phyloP scores from a whole-genome alignment of 2,113 vertebrate genomes.

The Cololabis saira region DNA sequence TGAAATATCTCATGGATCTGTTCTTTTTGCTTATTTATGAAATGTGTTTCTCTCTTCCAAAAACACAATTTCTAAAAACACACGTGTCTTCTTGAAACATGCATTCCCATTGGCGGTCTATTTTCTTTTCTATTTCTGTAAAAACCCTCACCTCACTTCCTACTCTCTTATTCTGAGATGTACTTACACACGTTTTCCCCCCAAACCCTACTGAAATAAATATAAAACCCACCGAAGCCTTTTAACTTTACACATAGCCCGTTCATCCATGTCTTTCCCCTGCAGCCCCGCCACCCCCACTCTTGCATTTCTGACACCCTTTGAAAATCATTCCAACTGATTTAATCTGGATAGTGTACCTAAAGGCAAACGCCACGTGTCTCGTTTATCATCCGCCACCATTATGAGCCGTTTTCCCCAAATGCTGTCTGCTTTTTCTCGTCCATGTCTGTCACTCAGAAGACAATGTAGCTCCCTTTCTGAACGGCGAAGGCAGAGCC shows the following conservation, averaged over 20 bases:
- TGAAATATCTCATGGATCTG: not conserved
- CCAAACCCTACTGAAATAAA: conserved; percentile 53
- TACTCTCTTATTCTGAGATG: conserved; percentile 55
- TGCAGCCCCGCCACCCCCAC: conserved; percentile 28
- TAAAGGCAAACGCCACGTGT: conserved; percentile 55
- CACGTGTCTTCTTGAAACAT: conserved; percentile 26
- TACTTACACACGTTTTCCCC: conserved; percentile 52
- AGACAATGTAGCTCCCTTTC: conserved; percentile 42
- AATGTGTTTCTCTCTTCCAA: not conserved
- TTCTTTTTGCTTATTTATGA: too few relatives aligned
- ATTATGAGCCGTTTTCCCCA: not conserved
- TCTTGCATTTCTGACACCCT: conserved; percentile 38
- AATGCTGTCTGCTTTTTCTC: conserved; percentile 19
- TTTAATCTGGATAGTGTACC: conserved; percentile 58
- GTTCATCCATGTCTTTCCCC: conserved; percentile 35
- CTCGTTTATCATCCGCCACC: conserved; percentile 44
- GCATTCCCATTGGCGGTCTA: conserved; percentile 34
- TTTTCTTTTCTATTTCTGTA: conserved; percentile 36
- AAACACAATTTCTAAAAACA: conserved; percentile 1
- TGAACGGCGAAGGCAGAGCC: conserved; percentile 42
- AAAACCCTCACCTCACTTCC: conserved; percentile 44
- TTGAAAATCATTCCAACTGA: conserved; percentile 58
- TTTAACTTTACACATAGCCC: conserved; percentile 50
- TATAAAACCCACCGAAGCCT: conserved; percentile 58
- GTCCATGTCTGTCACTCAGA: conserved; percentile 39